Evolutionary conservation across 2,888 invertebrate genomes (phyloP).

Genomic region (Exephanes ischioxanthus): DNA sequence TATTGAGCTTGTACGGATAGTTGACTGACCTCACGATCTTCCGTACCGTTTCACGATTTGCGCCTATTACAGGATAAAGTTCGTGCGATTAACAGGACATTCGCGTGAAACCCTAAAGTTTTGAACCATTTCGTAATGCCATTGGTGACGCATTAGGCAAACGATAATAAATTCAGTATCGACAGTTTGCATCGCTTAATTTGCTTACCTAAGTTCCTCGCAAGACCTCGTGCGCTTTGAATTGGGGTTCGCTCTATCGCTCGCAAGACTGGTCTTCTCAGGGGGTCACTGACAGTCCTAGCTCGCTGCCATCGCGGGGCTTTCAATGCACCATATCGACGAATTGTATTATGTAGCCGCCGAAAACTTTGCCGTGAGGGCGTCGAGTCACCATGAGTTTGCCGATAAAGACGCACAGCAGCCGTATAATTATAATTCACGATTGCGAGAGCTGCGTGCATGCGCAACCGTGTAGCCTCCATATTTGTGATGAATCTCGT

Average conservation of each 20-base stretch:
- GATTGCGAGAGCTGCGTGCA: not conserved
- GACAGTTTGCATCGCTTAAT: not conserved
- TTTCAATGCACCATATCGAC: not conserved
- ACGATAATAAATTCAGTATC: not conserved
- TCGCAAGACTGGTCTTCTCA: not conserved
- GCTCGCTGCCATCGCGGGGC: conserved; percentile 9
- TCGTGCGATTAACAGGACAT: too few species aligned
- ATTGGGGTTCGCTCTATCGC: not conserved
- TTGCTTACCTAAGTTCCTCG: not conserved
- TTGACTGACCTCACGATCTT: conserved; percentile 27
- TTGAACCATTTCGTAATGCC: too few species aligned
- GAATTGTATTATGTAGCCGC: not conserved
- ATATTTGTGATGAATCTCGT: not conserved
- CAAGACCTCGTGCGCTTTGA: conserved; percentile 7
- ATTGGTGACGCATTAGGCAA: not conserved
- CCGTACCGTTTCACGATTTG: conserved; percentile 28
- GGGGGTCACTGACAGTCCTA: not conserved
- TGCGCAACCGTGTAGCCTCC: not conserved
- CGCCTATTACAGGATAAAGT: not conserved
- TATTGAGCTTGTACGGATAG: conserved; percentile 19
- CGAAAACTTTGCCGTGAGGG: conserved; percentile 15
- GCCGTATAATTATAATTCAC: not conserved
- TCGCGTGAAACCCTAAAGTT: too few species aligned
- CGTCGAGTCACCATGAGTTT: not conserved
- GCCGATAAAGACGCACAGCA: not conserved